Base-by-base conservation (phyloP, 1,140 invertebrate genomes). In the Chlorops oryzae region DNA sequence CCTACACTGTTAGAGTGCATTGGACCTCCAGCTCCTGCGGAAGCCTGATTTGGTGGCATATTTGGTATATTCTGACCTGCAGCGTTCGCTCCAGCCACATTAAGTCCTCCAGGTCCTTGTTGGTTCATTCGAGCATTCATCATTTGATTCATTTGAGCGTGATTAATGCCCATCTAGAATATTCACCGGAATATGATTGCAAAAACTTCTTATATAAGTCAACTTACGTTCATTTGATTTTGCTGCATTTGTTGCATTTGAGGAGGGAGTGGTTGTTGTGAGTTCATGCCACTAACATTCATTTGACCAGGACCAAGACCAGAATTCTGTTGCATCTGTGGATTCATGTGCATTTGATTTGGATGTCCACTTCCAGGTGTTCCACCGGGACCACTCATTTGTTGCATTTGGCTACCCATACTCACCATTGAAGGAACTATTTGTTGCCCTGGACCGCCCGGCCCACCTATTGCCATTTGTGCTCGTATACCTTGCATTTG, bases 301-400 rank as follows among this genome's bases (percentile, higher is more conserved):
- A 80, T 78, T 61, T 81, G 80, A 49, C 65, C 72, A 22, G 68
- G 64, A 51, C 78, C 62, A 2, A 37, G 24, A 35, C 52, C 52
- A 38, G 35, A 18, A 32, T 38, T 15, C 35, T 38, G 35, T 55
- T 10, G 40, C 39, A 44, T 40, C 23, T 48, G 52, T 0, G 44
- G 39, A 48, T 55, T 55, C 68, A 71, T 61, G 3, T 49, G 35
- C 51, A 53, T 48, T 24, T 53, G 46, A 3, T 38, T 39, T 24
- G 48, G 45, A 78, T 75, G 63, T 74, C 75, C 57, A 62, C 71
- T 61, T 39, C 23, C 24, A 10, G 47, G 59, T 70, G 54, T 70
- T 68, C 56, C 57, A 2, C 60, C 56, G 10, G 59, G 62, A 43
- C 62, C 62, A 20, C 61, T 67, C 48, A 68, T 57, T 10, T 59